Evolutionary conservation across 1,140 invertebrate species (phyloP).

Genomic region (Heliconius hermathena): DNA sequence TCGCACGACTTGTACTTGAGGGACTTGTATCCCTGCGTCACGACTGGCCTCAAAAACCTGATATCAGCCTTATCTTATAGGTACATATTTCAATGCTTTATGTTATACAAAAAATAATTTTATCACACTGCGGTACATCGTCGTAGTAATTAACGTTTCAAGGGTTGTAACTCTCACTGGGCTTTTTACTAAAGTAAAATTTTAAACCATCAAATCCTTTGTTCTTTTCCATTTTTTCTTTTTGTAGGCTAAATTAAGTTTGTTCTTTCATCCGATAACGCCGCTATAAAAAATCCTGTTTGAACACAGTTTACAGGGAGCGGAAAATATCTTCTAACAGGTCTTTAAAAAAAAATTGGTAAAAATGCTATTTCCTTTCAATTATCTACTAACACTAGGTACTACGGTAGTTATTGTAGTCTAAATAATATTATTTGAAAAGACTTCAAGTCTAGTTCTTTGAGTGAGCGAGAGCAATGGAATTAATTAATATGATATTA

Average conservation of each 20-base stretch:
- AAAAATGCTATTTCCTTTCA: neutral
- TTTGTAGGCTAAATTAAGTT: slow-evolving; percentile 24
- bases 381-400: too few relatives aligned
- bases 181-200: slow-evolving; percentile 4
- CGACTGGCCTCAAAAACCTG: too few relatives aligned
- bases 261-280: slow-evolving; percentile 13
- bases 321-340: neutral
- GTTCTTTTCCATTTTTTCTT: slow-evolving; percentile 16
- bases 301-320: neutral
- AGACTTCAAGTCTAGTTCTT: too few relatives aligned
- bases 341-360: too few relatives aligned
- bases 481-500: too few relatives aligned
- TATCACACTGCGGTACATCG: neutral
- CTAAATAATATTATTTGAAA: too few relatives aligned
- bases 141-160: slow-evolving; percentile 8
- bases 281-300: neutral
- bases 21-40: too few relatives aligned
- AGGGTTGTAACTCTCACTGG: slow-evolving; percentile 9
- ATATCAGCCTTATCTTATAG: too few relatives aligned
- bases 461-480: too few relatives aligned
- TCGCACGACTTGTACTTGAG: too few relatives aligned
- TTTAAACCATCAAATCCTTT: slow-evolving; percentile 13
- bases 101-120: neutral
- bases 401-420: too few relatives aligned
- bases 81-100: too few relatives aligned